These are phyloP conservation scores for Leptopilina boulardi DNA, from an alignment of 1,140 invertebrate species.

Conservation along the genomic window DNA sequence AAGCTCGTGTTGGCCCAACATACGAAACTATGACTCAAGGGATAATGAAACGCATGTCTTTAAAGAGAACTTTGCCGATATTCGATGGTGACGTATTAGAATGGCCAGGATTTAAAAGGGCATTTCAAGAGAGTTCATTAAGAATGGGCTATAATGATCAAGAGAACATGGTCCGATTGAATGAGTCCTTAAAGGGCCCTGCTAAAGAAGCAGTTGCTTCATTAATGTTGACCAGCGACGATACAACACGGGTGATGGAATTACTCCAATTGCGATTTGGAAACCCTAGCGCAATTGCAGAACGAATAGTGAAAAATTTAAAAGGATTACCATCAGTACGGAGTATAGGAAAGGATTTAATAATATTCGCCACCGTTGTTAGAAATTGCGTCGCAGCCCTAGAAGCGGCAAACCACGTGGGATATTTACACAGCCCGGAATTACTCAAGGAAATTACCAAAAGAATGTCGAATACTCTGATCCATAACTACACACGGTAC, in stretches of 20 bases:
- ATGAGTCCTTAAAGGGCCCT: neutral
- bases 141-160: neutral
- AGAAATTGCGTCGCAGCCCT: constrained; percentile 33
- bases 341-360: neutral
- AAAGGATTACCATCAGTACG: neutral
- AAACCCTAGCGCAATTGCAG: neutral
- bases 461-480: neutral
- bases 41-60: neutral
- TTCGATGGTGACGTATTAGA: neutral
- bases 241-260: neutral
- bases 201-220: neutral
- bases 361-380: constrained; percentile 25
- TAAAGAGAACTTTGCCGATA: neutral
- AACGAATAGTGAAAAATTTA: neutral
- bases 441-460: neutral
- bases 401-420: constrained; percentile 5
- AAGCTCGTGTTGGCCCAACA: neutral
- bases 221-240: neutral
- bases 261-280: constrained; percentile 13
- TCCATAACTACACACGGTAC: constrained; percentile 7
- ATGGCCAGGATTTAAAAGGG: neutral
- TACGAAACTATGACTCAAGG: neutral
- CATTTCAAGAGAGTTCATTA: neutral
- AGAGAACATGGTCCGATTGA: neutral
- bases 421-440: constrained; percentile 35